A percentile compares a stretch with the other conserved stretches of the same genome.
phyloP scores from a whole-genome alignment of 1,140 invertebrate genomes.

The Drosophila truncata region DNA sequence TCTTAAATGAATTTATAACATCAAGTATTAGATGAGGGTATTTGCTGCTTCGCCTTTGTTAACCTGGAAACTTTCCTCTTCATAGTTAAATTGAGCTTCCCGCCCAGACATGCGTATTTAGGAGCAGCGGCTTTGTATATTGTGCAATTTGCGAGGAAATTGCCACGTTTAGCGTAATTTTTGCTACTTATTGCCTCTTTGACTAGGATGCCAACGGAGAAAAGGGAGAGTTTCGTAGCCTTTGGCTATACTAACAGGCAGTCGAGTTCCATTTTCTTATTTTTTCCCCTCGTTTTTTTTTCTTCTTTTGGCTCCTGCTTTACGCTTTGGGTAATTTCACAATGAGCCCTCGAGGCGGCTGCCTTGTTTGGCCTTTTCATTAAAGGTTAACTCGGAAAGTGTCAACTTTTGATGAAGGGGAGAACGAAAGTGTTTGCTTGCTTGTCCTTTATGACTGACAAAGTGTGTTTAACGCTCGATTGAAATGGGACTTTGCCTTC shows the following conservation, averaged over 20 bases:
- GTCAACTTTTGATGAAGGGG: constrained; percentile 68
- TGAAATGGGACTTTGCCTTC: constrained; percentile 27
- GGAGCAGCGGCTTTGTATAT: constrained; percentile 25
- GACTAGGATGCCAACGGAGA: constrained; percentile 35
- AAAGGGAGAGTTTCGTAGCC: constrained; percentile 46
- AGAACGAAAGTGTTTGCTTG: constrained; percentile 46
- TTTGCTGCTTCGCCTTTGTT: neutral
- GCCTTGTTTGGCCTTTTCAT: constrained; percentile 59
- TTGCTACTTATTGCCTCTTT: constrained; percentile 80
- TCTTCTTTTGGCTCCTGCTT: constrained; percentile 7
- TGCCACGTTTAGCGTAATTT: constrained; percentile 82
- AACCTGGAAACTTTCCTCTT: constrained; percentile 9
- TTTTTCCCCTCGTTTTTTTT: constrained; percentile 11
- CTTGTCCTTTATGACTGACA: constrained; percentile 27
- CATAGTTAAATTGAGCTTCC: constrained; percentile 60
- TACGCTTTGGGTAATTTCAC: constrained; percentile 68
- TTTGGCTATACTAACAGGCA: constrained; percentile 45
- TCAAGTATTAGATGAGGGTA: neutral
- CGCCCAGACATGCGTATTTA: constrained; percentile 29
- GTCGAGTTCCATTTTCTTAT: constrained; percentile 47
- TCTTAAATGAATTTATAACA: neutral
- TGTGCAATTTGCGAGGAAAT: constrained; percentile 79
- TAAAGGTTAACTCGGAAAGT: constrained; percentile 62
- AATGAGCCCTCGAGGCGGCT: constrained; percentile 68
- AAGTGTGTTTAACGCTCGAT: constrained; percentile 51